phyloP scores from a whole-genome alignment of 2,888 invertebrate species.

The Caprella mutica region DNA sequence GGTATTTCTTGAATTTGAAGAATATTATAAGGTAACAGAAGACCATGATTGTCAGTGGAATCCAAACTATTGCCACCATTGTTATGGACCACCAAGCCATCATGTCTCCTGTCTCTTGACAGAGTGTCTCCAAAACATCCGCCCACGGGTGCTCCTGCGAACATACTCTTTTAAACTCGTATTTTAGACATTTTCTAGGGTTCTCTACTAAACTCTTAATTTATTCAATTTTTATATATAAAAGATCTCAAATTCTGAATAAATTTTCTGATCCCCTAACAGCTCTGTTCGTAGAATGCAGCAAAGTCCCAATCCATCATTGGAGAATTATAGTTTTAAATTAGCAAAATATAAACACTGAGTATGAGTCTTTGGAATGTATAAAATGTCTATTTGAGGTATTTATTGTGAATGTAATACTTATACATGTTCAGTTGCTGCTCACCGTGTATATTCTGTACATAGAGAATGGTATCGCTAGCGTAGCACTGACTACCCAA shows the following conservation, averaged over 20 bases:
- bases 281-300: too few species aligned
- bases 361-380: too few species aligned
- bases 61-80: slow-evolving; percentile 13
- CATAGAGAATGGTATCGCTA: slow-evolving; percentile 45
- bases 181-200: too few species aligned
- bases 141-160: slow-evolving; percentile 20
- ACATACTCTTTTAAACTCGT: background rate
- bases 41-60: slow-evolving; percentile 22
- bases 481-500: slow-evolving; percentile 54
- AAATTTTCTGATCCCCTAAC: background rate
- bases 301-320: too few species aligned
- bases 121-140: slow-evolving; percentile 18
- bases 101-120: slow-evolving; percentile 14
- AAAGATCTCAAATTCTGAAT: background rate
- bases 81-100: slow-evolving; percentile 16
- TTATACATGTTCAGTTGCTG: too few species aligned
- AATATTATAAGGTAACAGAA: slow-evolving; percentile 17
- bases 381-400: too few species aligned
- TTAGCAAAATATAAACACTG: too few species aligned
- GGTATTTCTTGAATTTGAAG: slow-evolving; percentile 13
- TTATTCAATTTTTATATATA: background rate
- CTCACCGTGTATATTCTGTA: slow-evolving; percentile 27
- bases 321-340: too few species aligned
- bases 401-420: too few species aligned
- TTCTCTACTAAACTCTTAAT: too few species aligned